Evolutionary conservation across 2,113 vertebrate genomes (phyloP), one percentile per base, ranked within the genome.

Genomic region (Pterocles orientalis): DNA sequence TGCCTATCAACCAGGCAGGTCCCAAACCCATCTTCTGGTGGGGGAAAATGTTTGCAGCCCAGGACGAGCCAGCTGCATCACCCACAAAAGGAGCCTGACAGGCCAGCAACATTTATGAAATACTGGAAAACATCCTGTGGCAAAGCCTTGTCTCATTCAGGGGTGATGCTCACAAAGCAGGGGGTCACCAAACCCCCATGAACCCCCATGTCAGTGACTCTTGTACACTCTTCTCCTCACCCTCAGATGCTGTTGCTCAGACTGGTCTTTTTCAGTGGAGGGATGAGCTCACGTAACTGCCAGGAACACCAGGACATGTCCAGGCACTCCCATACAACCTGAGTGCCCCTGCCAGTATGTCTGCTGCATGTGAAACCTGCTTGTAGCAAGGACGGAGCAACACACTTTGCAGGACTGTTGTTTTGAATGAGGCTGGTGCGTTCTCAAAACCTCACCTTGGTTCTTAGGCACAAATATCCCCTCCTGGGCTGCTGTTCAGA

Each of bases 181-280:
- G 10, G 14, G 5, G 12, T 36, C 36, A 82, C 34, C 29, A 24
- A 87, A 75, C 47, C 14, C 24, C 33, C 0, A 1, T 6, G 7
- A 54, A 60, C 2, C 6, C 12, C 23, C 4, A 10, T 0, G 3
- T 26, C 26, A 85, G 13, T 4, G n/a, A 50, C 18, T 53, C 57
- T 80, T 91, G 56, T 19, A 65, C 39, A 43, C 10, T 76, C 9
- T 75, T 41, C 39, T 65, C 15, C 41, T 43, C 31, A 50, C 8
- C 2, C 24, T 66, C 7, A 7, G 47, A 34, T 61, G 14, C 18
- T 70, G 33, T 57, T 91, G 72, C 50, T 89, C 75, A 82, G 61
- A 73, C 33, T 73, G 34, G 25, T 81, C 36, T 84, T 91, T 93
- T 60, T 33, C 76, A 92, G 43, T 23, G 21, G 47, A 91, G 29